Conservation (phyloP, 2,113 vertebrate genomes). For the Trogon melanurus region DNA sequence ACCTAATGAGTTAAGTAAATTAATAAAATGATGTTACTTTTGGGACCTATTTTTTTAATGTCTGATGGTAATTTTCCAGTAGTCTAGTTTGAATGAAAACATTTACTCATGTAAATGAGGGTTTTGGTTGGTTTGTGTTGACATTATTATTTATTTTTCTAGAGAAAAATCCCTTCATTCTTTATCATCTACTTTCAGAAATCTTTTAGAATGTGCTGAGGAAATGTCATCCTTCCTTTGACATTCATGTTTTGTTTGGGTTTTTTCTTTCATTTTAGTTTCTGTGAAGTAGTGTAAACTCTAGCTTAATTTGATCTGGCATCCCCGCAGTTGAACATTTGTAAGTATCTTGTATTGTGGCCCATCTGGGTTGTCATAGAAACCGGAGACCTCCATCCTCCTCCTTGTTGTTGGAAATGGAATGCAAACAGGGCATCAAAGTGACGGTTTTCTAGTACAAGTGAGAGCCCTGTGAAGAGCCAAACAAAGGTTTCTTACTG, state of each 20-base stretch:
- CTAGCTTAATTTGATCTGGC: constrained; percentile 80
- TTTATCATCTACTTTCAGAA: constrained; percentile 58
- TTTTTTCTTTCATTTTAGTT: constrained; percentile 71
- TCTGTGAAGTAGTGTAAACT: constrained; percentile 78
- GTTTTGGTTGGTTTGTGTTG: constrained; percentile 64
- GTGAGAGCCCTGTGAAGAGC: constrained; percentile 72
- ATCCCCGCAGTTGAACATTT: constrained; percentile 78
- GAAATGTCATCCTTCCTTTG: constrained; percentile 68
- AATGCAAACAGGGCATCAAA: constrained; percentile 81
- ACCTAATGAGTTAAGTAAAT: constrained; percentile 54
- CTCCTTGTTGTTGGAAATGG: constrained; percentile 80
- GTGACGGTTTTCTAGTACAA: constrained; percentile 71
- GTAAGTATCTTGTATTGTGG: constrained; percentile 81
- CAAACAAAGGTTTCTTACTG: constrained; percentile 68
- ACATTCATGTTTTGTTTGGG: constrained; percentile 72
- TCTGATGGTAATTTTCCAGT: constrained; percentile 68
- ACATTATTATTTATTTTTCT: constrained; percentile 63
- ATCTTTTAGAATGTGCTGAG: constrained; percentile 50
- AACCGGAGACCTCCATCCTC: constrained; percentile 82
- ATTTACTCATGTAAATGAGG: constrained; percentile 72
- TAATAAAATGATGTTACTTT: constrained; percentile 61
- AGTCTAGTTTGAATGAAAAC: constrained; percentile 76
- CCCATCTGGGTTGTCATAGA: constrained; percentile 86
- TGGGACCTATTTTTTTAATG: constrained; percentile 51
- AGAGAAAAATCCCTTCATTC: constrained; percentile 58